phyloP scores from a whole-genome alignment of 1,140 invertebrate genomes.

The Charaxes varanes region DNA sequence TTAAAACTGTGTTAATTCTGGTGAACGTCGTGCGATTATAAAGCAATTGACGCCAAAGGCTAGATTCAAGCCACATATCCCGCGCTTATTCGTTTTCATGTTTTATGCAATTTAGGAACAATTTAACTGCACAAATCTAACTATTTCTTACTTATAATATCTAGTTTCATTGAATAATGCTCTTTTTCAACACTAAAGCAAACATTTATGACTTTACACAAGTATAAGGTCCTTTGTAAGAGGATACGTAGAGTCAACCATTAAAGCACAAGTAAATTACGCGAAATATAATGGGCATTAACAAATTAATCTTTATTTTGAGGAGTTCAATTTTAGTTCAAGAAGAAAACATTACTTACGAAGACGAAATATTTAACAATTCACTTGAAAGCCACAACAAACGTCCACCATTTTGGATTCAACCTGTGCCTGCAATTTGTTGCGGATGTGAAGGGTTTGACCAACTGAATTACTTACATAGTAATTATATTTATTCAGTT shows the following conservation, averaged over 20 bases:
- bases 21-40: conserved; percentile 6
- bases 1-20: neutral
- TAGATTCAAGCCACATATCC: conserved; percentile 31
- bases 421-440: conserved; percentile 50
- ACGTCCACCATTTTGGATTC: conserved; percentile 74
- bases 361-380: conserved; percentile 35
- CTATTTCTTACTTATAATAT: neutral
- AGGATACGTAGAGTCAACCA: conserved; percentile 9
- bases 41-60: conserved; percentile 17
- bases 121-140: neutral
- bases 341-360: conserved; percentile 16
- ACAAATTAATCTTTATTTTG: neutral
- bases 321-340: neutral
- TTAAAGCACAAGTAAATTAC: too few species aligned
- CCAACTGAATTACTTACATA: conserved; percentile 33
- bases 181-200: neutral
- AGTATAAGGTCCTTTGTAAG: conserved; percentile 14
- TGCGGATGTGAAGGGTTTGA: conserved; percentile 42
- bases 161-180: neutral
- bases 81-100: conserved; percentile 45
- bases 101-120: neutral
- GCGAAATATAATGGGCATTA: too few species aligned
- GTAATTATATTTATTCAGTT: conserved; percentile 3
- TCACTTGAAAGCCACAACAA: conserved; percentile 72
- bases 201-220: conserved; percentile 8